These are phyloP conservation scores for Drosophila paramelanica DNA, from an alignment of 2,888 invertebrate species.

Conservation along the genomic window DNA sequence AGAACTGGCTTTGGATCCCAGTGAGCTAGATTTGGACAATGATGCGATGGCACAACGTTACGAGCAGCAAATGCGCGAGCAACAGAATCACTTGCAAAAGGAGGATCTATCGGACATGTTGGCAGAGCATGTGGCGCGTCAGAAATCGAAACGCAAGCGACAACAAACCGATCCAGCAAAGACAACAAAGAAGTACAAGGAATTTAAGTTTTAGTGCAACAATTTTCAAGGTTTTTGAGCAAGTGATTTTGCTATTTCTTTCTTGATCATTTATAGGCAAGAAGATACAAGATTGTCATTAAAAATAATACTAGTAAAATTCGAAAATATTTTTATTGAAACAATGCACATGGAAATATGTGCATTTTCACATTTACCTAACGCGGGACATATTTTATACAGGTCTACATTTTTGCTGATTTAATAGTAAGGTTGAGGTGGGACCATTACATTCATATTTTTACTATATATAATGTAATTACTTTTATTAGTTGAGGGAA, in stretches of 20 bases:
- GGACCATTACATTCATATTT: background rate
- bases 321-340: slow-evolving; percentile 19
- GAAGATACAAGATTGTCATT: slow-evolving; percentile 37
- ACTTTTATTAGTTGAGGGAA: no score
- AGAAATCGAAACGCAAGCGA: slow-evolving; percentile 97
- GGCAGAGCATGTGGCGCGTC: slow-evolving; percentile 98
- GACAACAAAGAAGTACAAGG: slow-evolving; percentile 98
- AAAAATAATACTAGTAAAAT: slow-evolving; percentile 38
- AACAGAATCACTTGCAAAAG: slow-evolving; percentile 93
- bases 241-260: slow-evolving; percentile 15
- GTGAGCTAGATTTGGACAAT: slow-evolving; percentile 97
- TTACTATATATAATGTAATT: background rate
- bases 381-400: background rate
- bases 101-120: slow-evolving; percentile 99
- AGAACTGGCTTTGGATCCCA: slow-evolving; percentile 98
- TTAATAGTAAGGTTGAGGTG: background rate
- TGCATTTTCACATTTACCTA: background rate
- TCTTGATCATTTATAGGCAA: slow-evolving; percentile 6
- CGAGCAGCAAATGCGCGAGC: slow-evolving; percentile 97
- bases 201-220: slow-evolving; percentile 94
- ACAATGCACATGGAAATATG: background rate
- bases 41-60: slow-evolving; percentile 98
- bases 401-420: background rate
- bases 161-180: slow-evolving; percentile 94
- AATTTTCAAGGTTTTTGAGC: slow-evolving; percentile 1